Conservation (phyloP, 2,113 vertebrate species). For the Ranitomeya imitator region DNA sequence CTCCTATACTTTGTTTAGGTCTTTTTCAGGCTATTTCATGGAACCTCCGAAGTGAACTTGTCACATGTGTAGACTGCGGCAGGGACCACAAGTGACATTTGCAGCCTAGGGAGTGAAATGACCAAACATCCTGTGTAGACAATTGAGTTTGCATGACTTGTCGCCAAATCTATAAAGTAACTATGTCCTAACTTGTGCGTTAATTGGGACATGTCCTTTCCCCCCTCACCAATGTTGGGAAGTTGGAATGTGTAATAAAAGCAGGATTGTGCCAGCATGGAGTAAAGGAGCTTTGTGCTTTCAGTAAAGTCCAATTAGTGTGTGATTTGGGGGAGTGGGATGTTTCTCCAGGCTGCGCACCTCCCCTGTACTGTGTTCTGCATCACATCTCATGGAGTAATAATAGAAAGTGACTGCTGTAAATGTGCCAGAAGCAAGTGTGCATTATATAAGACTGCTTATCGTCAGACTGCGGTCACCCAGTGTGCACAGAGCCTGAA, state of each 20-base stretch:
- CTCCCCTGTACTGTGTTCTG: conserved; percentile 11
- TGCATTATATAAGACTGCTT: background rate
- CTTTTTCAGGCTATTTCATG: background rate
- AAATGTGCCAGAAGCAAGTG: conserved; percentile 3
- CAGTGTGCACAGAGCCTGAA: background rate
- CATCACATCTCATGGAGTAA: background rate
- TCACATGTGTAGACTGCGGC: background rate
- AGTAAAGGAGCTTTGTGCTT: conserved; percentile 23
- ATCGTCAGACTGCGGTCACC: background rate
- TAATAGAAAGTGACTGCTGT: conserved; percentile 35
- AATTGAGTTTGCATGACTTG: conserved; percentile 23
- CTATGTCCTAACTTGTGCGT: background rate
- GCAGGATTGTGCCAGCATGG: conserved; percentile 13
- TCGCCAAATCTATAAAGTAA: background rate
- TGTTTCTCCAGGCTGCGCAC: background rate
- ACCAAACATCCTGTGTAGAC: conserved; percentile 7
- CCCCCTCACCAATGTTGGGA: background rate
- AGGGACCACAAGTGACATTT: background rate
- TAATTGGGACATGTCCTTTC: background rate
- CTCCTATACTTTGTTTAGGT: too few relatives aligned
- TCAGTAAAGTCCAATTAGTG: conserved; percentile 35
- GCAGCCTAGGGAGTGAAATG: background rate
- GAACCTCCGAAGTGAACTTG: background rate
- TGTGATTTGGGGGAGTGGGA: conserved; percentile 27
- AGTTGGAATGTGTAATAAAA: conserved; percentile 32